Evolutionary conservation across 2,797 vertebrate species (phyloP), one percentile per base, ranked within the genome.

Genomic region (Enteromius treurensis): DNA sequence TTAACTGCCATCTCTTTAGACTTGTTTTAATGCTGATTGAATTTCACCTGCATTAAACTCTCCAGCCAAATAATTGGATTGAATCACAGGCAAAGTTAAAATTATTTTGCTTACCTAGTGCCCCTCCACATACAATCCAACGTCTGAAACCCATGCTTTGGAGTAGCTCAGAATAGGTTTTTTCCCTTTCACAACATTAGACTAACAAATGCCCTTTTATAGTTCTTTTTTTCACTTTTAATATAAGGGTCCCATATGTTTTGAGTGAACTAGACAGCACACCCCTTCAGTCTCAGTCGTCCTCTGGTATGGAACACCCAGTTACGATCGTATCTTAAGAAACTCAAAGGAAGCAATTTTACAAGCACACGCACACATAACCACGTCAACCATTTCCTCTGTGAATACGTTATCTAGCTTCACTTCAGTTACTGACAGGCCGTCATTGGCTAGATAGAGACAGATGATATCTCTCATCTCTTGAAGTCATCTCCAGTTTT

Each of bases 101-200:
- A 60, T 77, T 1, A 34, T 26, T 73, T 45, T 58, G 67, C 95
- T 95, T 93, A 96, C 95, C 95, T 45, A 95, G 85, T 71, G 91
- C 74, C 67, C 92, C 91, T 51, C 95, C 94, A 85, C 95, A 96
- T 65, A 95, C 90, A 86, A 95, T 88, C 95, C 94, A 96, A 47
- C 92, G 93, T 85, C 89, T 95, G 85, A 96, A 94, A 86, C 93
- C 94, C 94, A 95, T 95, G 89, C 92, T 91, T 86, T 89, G 26
- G 4, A 42, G 29, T 76, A 77, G 32, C 15, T 70, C 40, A 47
- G 29, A 45, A 73, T 62, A 17, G 45, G 23, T 8, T 14, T 13
- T 75, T 65, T 19, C 19, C 60, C 29, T 49, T 55, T 79, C 21
- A 29, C 42, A 58, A 45, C 5, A 19, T 29, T 53, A 51, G 2